These are phyloP conservation scores for Ibycter americanus DNA, from an alignment of 2,797 vertebrate genomes.

Conservation along the genomic window DNA sequence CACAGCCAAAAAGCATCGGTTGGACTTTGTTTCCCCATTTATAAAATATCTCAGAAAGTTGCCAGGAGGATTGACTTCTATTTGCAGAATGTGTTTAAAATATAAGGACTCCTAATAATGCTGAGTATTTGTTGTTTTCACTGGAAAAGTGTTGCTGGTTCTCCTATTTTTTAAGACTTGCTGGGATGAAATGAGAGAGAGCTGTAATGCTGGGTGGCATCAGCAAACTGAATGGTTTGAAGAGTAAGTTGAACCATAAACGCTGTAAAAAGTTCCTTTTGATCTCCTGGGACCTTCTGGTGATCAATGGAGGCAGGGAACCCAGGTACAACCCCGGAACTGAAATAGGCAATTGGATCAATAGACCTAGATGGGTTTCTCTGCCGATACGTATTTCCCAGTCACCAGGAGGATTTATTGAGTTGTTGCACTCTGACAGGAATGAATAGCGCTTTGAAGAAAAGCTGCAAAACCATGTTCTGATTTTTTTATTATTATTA, in stretches of 20 bases:
- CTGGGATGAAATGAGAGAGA: no score
- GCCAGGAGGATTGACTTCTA: not conserved
- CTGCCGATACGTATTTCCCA: not conserved
- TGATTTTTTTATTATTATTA: not conserved
- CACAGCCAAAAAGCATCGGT: not conserved
- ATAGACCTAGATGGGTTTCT: fast-evolving
- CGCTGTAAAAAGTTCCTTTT: not conserved
- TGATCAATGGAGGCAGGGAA: not conserved
- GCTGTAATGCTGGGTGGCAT: not conserved
- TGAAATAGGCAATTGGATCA: not conserved
- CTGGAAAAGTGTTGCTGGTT: not conserved
- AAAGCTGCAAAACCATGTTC: not conserved
- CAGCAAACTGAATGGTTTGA: no score
- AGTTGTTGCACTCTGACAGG: not conserved
- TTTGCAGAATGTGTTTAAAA: not conserved
- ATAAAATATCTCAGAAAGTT: not conserved
- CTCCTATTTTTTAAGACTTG: not conserved
- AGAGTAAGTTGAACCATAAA: not conserved
- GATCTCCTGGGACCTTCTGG: not conserved
- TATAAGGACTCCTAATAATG: not conserved
- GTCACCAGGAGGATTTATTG: not conserved
- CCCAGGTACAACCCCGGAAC: not conserved
- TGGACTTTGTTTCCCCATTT: not conserved
- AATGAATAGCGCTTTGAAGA: not conserved
- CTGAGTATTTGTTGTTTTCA: not conserved